Evolutionary conservation across 2,113 vertebrate genomes (phyloP).

Genomic region (Lagenorhynchus albirostris): DNA sequence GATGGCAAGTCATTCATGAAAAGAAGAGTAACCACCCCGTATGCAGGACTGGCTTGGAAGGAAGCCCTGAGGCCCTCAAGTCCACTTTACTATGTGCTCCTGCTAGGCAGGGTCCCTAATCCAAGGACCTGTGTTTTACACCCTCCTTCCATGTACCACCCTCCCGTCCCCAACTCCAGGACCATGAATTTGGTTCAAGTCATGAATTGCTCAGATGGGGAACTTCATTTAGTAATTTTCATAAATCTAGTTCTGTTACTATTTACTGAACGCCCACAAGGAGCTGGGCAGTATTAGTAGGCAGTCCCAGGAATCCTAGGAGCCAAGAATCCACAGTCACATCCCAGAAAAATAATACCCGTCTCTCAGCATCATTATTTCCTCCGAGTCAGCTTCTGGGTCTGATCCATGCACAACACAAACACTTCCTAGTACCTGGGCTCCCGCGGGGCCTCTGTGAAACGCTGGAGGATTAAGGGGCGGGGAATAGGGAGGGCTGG

Average conservation of each 20-base stretch:
- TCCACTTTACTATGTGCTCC: background rate
- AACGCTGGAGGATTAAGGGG: background rate
- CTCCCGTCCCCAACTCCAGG: background rate
- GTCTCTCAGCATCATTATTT: slow-evolving; percentile 5
- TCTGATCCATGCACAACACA: slow-evolving; percentile 19
- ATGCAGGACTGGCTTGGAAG: background rate
- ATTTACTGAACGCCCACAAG: slow-evolving; percentile 39
- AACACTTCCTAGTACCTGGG: background rate
- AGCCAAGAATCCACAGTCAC: background rate
- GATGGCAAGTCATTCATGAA: background rate
- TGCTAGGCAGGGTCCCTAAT: background rate
- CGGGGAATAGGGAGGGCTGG: background rate
- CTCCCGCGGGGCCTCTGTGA: background rate
- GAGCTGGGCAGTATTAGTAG: background rate
- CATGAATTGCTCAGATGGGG: background rate
- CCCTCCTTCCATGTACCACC: too few relatives aligned
- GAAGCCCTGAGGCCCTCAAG: background rate
- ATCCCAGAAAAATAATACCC: slow-evolving; percentile 32
- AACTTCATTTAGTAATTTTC: slow-evolving; percentile 33
- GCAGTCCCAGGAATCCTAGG: slow-evolving; percentile 32
- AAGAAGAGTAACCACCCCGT: background rate
- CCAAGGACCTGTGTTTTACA: background rate
- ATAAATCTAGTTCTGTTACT: slow-evolving; percentile 33
- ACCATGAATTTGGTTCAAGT: background rate
- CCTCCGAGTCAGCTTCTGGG: background rate